Percentiles rank a stretch among this genome's conserved stretches.
These are phyloP conservation scores for Sinosuthora webbiana DNA, from an alignment of 2,113 vertebrate genomes.

Conservation along the genomic window DNA sequence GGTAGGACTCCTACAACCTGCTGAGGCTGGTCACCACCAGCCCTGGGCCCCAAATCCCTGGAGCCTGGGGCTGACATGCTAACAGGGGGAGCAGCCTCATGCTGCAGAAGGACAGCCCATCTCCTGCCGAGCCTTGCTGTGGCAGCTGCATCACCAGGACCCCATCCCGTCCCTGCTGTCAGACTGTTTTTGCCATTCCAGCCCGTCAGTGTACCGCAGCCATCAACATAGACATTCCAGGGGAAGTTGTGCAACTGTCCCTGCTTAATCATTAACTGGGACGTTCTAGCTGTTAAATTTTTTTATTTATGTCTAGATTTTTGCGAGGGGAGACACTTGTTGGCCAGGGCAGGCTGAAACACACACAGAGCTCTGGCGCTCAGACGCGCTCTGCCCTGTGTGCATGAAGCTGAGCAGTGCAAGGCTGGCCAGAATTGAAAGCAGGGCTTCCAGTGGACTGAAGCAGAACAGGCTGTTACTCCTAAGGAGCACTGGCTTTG, in stretches of 20 bases:
- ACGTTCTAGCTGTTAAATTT: constrained; percentile 21
- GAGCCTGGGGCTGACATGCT: neutral
- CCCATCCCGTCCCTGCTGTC: neutral
- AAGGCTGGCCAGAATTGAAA: neutral
- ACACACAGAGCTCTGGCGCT: neutral
- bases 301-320: constrained; percentile 39
- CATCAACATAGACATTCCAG: constrained; percentile 48
- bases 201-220: neutral
- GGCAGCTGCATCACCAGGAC: neutral
- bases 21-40: neutral
- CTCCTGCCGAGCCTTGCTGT: neutral
- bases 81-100: neutral
- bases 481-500: neutral
- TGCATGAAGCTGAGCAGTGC: neutral
- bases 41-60: neutral
- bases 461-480: neutral
- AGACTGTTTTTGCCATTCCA: constrained; percentile 17
- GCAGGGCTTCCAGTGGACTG: neutral
- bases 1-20: neutral
- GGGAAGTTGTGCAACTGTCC: constrained; percentile 27
- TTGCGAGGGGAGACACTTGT: neutral
- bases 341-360: neutral
- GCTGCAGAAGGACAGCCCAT: neutral
- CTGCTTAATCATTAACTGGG: constrained; percentile 49
- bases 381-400: neutral